Evolutionary conservation across 2,888 invertebrate species (phyloP).

Genomic region (Caenorhabditis auriculariae): DNA sequence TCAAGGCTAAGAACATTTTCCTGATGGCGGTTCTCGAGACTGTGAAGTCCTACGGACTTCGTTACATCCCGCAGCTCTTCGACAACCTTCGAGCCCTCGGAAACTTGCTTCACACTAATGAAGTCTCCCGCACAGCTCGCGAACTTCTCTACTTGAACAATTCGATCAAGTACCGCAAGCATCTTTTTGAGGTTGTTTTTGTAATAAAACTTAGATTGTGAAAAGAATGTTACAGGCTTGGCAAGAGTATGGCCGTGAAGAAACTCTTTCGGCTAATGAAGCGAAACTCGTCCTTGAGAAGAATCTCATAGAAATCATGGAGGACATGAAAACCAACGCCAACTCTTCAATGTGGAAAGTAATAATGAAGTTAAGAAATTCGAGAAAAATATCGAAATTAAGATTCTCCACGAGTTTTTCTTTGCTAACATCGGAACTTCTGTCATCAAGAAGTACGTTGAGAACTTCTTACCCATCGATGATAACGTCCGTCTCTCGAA

Average conservation of each 20-base stretch:
- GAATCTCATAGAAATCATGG: constrained; percentile 14
- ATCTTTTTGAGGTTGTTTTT: constrained; percentile 22
- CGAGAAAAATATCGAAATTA: too few species aligned
- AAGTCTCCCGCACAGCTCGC: constrained; percentile 35
- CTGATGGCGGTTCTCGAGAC: constrained; percentile 38
- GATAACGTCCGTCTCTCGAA: constrained; percentile 1
- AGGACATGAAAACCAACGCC: too few species aligned
- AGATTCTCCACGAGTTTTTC: constrained; percentile 59
- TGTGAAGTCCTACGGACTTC: constrained; percentile 16
- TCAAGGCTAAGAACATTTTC: constrained; percentile 45
- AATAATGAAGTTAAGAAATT: constrained; percentile 10
- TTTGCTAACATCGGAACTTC: constrained; percentile 45
- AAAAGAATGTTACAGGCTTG: neutral
- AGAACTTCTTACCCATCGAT: constrained; percentile 25
- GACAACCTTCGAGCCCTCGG: constrained; percentile 46
- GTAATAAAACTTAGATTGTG: too few species aligned
- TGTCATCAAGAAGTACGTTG: constrained; percentile 35
- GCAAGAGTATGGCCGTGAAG: neutral
- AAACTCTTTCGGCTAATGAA: too few species aligned
- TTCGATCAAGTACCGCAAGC: constrained; percentile 32
- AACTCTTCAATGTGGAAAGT: too few species aligned
- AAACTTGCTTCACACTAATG: constrained; percentile 47
- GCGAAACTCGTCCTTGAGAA: constrained; percentile 26
- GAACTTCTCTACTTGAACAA: constrained; percentile 34
- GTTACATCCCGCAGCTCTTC: constrained; percentile 29